Evolutionary conservation across 2,113 vertebrate genomes (phyloP).

Genomic region (Cyprinodon variegatus): DNA sequence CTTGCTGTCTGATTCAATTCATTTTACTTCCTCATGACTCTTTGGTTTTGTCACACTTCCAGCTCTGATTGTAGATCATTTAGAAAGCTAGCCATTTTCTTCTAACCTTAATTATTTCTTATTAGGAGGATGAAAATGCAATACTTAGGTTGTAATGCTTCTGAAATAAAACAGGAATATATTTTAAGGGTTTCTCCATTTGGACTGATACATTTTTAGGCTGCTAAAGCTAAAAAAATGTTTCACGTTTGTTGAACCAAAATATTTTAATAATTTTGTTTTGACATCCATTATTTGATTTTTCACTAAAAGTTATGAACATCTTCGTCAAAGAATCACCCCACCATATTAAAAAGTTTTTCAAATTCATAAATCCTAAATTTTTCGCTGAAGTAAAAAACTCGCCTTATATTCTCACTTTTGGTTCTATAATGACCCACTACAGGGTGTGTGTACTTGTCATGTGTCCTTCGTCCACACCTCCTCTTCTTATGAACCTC

Average conservation of each 20-base stretch:
- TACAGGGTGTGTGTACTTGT: constrained; percentile 37
- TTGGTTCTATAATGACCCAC: constrained; percentile 32
- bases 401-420: constrained; percentile 5
- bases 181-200: too few relatives aligned
- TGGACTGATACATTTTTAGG: too few relatives aligned
- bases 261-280: neutral
- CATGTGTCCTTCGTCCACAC: constrained; percentile 48
- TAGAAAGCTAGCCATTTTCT: too few relatives aligned
- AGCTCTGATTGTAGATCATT: too few relatives aligned
- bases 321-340: neutral
- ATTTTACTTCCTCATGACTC: too few relatives aligned
- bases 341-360: neutral
- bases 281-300: neutral
- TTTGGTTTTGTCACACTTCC: too few relatives aligned
- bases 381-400: constrained; percentile 25
- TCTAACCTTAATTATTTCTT: too few relatives aligned
- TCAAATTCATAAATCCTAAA: neutral
- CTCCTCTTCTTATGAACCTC: constrained; percentile 37
- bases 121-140: neutral
- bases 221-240: neutral
- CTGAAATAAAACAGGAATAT: neutral
- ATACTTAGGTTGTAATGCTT: neutral
- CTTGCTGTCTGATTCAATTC: too few relatives aligned
- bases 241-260: neutral
- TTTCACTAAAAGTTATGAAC: neutral